phyloP scores from a whole-genome alignment of 53 echinoderm and acorn worm genomes.

The Actinopyga echinites region DNA sequence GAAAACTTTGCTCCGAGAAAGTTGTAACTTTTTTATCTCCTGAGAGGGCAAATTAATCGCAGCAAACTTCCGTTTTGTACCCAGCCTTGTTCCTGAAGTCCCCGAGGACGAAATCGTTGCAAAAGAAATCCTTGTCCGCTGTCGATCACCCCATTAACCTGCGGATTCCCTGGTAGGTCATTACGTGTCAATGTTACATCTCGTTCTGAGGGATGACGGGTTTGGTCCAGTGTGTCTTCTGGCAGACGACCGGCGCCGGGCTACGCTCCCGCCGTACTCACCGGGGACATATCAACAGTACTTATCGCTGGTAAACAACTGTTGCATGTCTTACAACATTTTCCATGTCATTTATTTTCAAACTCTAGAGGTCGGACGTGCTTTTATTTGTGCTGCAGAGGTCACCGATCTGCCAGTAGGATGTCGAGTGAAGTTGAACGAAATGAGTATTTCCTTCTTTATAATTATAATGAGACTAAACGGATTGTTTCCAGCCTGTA shows the following conservation, averaged over 20 bases:
- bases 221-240: slow-evolving; percentile 22
- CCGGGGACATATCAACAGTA: slow-evolving; percentile 24
- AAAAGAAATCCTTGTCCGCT: slow-evolving; percentile 18
- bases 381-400: background rate
- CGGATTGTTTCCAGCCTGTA: slow-evolving; percentile 9
- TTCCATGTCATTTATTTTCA: slow-evolving; percentile 38
- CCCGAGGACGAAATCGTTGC: slow-evolving; percentile 1
- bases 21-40: slow-evolving; percentile 45
- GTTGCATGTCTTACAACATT: slow-evolving; percentile 48
- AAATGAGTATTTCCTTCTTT: slow-evolving; percentile 3
- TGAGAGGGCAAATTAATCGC: slow-evolving; percentile 46
- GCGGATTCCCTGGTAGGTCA: slow-evolving; percentile 20
- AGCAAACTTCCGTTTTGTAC: slow-evolving; percentile 40
- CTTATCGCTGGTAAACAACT: slow-evolving; percentile 46
- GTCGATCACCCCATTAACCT: slow-evolving; percentile 30
- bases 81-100: slow-evolving; percentile 7
- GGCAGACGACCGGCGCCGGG: slow-evolving; percentile 51
- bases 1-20: background rate
- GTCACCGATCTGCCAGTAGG: too few species aligned
- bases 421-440: too few species aligned
- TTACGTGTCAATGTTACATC: slow-evolving; percentile 34
- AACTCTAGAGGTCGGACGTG: background rate
- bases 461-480: background rate
- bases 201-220: slow-evolving; percentile 3
- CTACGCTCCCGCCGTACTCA: background rate